Evolutionary conservation across 2,888 invertebrate species (phyloP).

Genomic region (Andrena camellia): DNA sequence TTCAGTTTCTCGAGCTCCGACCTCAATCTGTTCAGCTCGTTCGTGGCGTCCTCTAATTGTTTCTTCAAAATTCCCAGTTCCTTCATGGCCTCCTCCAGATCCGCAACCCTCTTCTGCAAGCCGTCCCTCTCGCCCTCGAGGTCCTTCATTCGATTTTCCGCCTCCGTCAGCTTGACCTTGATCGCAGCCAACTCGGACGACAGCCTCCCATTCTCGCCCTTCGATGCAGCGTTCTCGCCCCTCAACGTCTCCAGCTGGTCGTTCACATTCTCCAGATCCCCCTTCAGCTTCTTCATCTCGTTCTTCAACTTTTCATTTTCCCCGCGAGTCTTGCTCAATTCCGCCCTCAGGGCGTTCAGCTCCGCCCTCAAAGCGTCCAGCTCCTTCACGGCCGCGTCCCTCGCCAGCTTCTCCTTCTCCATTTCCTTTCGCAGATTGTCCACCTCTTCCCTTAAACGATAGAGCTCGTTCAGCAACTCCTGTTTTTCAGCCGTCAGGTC

Average conservation of each 20-base stretch:
- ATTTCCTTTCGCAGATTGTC: constrained; percentile 63
- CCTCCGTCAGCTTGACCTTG: constrained; percentile 27
- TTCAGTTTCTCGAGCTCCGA: background rate
- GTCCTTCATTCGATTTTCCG: constrained; percentile 17
- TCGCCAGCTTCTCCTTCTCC: constrained; percentile 51
- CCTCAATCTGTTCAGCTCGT: constrained; percentile 23
- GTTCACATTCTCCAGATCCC: constrained; percentile 39
- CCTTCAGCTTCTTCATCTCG: constrained; percentile 53
- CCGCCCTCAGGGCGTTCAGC: constrained; percentile 58
- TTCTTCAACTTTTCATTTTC: constrained; percentile 57
- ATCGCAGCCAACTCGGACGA: constrained; percentile 33
- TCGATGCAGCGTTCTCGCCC: constrained; percentile 33
- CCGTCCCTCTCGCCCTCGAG: constrained; percentile 42
- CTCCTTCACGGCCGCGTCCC: constrained; percentile 59
- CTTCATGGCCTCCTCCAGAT: constrained; percentile 48
- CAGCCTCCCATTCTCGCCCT: background rate
- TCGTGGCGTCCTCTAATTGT: constrained; percentile 33
- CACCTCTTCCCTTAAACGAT: constrained; percentile 61
- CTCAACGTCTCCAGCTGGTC: constrained; percentile 23
- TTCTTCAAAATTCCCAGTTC: constrained; percentile 59
- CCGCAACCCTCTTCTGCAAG: constrained; percentile 57
- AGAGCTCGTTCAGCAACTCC: constrained; percentile 64
- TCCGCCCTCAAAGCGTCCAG: constrained; percentile 57
- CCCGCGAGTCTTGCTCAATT: constrained; percentile 55
- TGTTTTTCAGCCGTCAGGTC: constrained; percentile 51